A percentile compares a stretch with the other conserved stretches of the same genome.
phyloP scores from a whole-genome alignment of 2,797 vertebrate genomes.

The Triplophysa bombifrons region DNA sequence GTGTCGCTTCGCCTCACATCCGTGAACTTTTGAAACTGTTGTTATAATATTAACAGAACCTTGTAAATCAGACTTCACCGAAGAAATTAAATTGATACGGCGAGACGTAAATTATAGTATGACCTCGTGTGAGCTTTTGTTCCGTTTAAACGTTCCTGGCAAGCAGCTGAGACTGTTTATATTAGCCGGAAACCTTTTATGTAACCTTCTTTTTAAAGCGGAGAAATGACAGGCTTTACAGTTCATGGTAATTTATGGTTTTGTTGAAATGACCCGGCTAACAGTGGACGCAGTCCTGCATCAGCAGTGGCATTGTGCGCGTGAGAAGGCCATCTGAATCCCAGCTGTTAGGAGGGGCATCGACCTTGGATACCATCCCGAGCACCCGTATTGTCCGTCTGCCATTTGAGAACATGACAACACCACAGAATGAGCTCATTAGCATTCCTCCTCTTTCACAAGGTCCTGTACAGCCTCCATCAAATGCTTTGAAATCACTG shows the following conservation, averaged over 20 bases:
- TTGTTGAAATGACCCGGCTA: background rate
- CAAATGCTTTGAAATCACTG: background rate
- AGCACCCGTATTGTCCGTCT: background rate
- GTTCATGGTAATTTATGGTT: background rate
- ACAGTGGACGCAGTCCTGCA: background rate
- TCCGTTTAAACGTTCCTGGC: background rate
- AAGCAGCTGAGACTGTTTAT: constrained; percentile 11
- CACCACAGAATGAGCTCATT: constrained; percentile 13
- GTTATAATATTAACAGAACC: background rate
- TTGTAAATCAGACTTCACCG: background rate
- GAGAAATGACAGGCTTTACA: background rate
- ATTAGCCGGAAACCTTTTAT: background rate
- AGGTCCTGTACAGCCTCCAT: background rate
- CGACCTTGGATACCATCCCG: constrained; percentile 27
- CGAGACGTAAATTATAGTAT: background rate
- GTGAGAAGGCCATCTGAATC: constrained; percentile 26
- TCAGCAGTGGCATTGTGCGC: background rate
- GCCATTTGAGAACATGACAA: constrained; percentile 28
- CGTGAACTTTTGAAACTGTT: constrained; percentile 7
- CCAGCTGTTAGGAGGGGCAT: constrained; percentile 14
- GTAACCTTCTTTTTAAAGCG: constrained; percentile 5
- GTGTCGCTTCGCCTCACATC: constrained; percentile 40
- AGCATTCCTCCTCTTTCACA: constrained; percentile 20
- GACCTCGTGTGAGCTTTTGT: background rate
- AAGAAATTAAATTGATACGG: background rate